Evolutionary conservation across 2,888 invertebrate species (phyloP).

Genomic region (Parelbella ahira): DNA sequence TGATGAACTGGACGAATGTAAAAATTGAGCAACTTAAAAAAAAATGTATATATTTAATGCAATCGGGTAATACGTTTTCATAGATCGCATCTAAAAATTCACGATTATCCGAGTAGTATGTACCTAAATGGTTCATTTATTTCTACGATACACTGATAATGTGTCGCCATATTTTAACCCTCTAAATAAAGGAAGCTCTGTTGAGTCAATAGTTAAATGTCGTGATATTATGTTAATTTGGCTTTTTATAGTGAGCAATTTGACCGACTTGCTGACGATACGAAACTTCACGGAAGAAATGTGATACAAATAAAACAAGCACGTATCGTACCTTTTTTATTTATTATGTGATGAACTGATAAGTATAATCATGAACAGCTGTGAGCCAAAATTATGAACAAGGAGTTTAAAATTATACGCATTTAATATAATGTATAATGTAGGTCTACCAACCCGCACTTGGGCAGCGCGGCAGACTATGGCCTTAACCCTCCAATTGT

Average conservation of each 20-base stretch:
- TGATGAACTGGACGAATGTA: background rate
- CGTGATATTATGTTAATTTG: constrained; percentile 12
- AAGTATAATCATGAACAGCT: too few relatives aligned
- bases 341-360: too few relatives aligned
- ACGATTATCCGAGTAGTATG: constrained; percentile 42
- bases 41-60: constrained; percentile 38
- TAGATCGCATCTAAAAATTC: constrained; percentile 60
- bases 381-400: too few relatives aligned
- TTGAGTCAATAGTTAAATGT: constrained; percentile 1
- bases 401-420: too few relatives aligned
- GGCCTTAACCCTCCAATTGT: too few relatives aligned
- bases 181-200: constrained; percentile 30
- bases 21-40: constrained; percentile 36
- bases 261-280: background rate
- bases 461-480: too few relatives aligned
- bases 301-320: too few relatives aligned
- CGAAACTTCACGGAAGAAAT: too few relatives aligned
- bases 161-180: constrained; percentile 40
- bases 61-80: constrained; percentile 51
- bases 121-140: constrained; percentile 60
- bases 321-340: too few relatives aligned
- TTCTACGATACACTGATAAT: constrained; percentile 41
- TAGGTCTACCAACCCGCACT: too few relatives aligned
- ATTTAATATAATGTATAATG: too few relatives aligned
- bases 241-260: constrained; percentile 8